Conservation (phyloP, 1,140 invertebrate species). For the Drosophila mauritiana region DNA sequence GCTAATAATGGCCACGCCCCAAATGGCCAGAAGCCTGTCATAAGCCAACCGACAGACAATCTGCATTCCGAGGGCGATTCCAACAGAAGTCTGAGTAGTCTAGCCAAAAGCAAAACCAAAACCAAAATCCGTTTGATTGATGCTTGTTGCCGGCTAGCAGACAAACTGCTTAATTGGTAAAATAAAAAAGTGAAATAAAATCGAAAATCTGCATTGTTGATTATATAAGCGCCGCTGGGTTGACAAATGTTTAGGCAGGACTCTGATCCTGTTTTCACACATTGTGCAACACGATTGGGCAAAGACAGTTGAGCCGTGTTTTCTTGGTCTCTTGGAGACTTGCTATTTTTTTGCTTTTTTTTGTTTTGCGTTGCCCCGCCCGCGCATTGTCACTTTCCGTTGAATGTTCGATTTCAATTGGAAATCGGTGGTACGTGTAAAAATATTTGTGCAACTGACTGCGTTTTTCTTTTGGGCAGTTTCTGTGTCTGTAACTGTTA, state of each 20-base stretch:
- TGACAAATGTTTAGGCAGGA: constrained; percentile 80
- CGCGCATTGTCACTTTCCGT: constrained; percentile 68
- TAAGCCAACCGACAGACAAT: constrained; percentile 27
- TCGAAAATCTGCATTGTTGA: constrained; percentile 52
- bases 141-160: constrained; percentile 67
- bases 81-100: constrained; percentile 11
- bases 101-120: background rate
- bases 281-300: constrained; percentile 71
- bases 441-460: constrained; percentile 81
- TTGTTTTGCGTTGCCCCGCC: constrained; percentile 46
- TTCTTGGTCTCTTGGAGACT: background rate
- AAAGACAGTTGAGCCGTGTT: constrained; percentile 39
- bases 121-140: constrained; percentile 66
- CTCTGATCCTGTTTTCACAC: constrained; percentile 81
- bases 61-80: constrained; percentile 49
- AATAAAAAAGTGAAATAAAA: constrained; percentile 9
- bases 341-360: background rate
- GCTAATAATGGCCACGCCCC: constrained; percentile 70
- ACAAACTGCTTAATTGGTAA: constrained; percentile 78
- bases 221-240: constrained; percentile 72
- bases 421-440: constrained; percentile 75
- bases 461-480: constrained; percentile 59
- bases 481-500: constrained; percentile 47
- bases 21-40: constrained; percentile 31
- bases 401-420: constrained; percentile 64